A percentile compares a stretch with the other conserved stretches of the same genome.
Evolutionary conservation across 2,797 vertebrate genomes (phyloP).

Genomic region (Microctenopoma lineatum): DNA sequence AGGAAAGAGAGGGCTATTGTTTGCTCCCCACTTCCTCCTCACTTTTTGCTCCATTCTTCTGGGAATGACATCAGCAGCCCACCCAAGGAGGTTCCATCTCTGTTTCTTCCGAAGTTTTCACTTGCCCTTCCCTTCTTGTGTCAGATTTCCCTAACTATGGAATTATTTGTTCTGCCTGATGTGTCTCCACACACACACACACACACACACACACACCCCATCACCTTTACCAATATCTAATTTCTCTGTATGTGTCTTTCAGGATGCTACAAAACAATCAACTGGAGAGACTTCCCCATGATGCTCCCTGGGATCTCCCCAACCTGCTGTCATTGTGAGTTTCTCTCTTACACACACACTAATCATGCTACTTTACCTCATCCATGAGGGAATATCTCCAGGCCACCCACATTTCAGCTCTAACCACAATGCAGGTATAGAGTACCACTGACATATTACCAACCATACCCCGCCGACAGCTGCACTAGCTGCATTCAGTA

Average conservation of each 20-base stretch:
- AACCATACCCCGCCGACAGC: slow-evolving; percentile 20
- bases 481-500: slow-evolving; percentile 32
- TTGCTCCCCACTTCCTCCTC: slow-evolving; percentile 77
- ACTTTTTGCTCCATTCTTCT: slow-evolving; percentile 77
- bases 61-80: slow-evolving; percentile 86
- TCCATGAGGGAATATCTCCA: slow-evolving; percentile 41
- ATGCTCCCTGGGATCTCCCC: slow-evolving; percentile 91
- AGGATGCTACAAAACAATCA: slow-evolving; percentile 98
- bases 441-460: slow-evolving; percentile 67
- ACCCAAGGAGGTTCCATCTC: slow-evolving; percentile 82
- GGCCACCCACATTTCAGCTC: slow-evolving; percentile 58
- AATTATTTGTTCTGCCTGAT: slow-evolving; percentile 74
- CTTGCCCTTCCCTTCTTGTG: slow-evolving; percentile 69
- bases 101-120: slow-evolving; percentile 71
- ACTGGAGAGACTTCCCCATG: slow-evolving; percentile 88
- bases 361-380: slow-evolving; percentile 50
- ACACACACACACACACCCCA: slow-evolving; percentile 17
- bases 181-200: slow-evolving; percentile 46
- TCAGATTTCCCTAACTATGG: slow-evolving; percentile 74
- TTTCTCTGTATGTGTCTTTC: slow-evolving; percentile 41
- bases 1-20: slow-evolving; percentile 78
- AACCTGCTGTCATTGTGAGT: slow-evolving; percentile 97
- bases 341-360: slow-evolving; percentile 17
- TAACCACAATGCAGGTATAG: slow-evolving; percentile 66
- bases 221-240: slow-evolving; percentile 11